These are phyloP conservation scores for Alentia gelatinosa DNA, from an alignment of 2,888 invertebrate species.

Conservation along the genomic window DNA sequence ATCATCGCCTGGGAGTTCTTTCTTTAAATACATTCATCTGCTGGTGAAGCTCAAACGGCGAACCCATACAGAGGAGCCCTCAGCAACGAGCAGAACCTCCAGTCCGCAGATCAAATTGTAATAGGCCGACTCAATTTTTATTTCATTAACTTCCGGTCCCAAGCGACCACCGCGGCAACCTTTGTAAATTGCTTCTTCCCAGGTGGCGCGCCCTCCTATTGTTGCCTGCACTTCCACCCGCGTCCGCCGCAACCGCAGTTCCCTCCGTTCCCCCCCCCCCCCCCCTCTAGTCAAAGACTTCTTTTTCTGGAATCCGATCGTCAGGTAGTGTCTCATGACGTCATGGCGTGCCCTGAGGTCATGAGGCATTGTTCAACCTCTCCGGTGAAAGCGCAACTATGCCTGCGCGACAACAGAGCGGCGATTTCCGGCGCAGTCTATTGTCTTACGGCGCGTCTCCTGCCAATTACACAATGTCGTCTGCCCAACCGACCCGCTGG, in stretches of 20 bases:
- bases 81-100: background rate
- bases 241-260: background rate
- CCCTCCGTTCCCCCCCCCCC: background rate
- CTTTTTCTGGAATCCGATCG: background rate
- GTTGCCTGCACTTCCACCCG: background rate
- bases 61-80: no score
- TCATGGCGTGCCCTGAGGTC: background rate
- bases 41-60: no score
- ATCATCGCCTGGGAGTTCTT: no score
- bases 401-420: background rate
- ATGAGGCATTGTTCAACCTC: background rate
- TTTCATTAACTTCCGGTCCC: slow-evolving; percentile 21
- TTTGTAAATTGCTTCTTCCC: background rate
- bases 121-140: slow-evolving; percentile 2
- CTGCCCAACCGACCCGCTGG: background rate
- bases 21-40: no score
- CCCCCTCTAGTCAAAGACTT: background rate
- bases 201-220: background rate
- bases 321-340: background rate
- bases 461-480: background rate
- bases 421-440: background rate
- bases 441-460: no score
- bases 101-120: background rate
- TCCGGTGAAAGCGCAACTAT: background rate
- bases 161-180: background rate